Evolutionary conservation across 2,113 vertebrate genomes (phyloP).

Genomic region (Raja brachyura): DNA sequence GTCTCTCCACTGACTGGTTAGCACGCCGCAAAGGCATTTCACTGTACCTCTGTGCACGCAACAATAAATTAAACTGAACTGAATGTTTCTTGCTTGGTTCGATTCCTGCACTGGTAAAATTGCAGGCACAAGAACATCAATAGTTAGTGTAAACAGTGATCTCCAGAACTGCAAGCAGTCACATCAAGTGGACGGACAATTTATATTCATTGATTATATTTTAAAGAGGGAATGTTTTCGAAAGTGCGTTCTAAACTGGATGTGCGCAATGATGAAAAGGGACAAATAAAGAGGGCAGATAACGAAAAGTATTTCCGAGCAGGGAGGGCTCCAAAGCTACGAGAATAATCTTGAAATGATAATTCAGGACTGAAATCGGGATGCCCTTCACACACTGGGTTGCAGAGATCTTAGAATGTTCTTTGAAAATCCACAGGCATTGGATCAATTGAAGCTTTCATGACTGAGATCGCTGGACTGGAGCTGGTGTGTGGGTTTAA

Average conservation of each 20-base stretch:
- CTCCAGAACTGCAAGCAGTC: neutral
- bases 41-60: too few relatives aligned
- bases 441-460: neutral
- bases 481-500: neutral
- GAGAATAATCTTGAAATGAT: neutral
- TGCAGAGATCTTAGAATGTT: neutral
- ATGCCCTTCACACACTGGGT: neutral
- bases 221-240: neutral
- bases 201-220: neutral
- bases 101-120: neutral
- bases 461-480: neutral
- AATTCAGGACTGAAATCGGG: neutral
- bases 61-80: too few relatives aligned
- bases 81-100: neutral
- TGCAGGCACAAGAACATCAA: neutral
- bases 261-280: neutral
- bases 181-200: neutral
- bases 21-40: too few relatives aligned
- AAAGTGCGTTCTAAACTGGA: neutral
- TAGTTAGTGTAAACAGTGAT: neutral
- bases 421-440: neutral
- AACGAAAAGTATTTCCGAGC: neutral
- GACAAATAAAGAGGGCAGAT: neutral
- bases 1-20: too few relatives aligned
- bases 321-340: neutral